Evolutionary conservation across 2,888 invertebrate genomes (phyloP), one percentile per base, ranked within the genome.

Genomic region (Drosophila anomelani): DNA sequence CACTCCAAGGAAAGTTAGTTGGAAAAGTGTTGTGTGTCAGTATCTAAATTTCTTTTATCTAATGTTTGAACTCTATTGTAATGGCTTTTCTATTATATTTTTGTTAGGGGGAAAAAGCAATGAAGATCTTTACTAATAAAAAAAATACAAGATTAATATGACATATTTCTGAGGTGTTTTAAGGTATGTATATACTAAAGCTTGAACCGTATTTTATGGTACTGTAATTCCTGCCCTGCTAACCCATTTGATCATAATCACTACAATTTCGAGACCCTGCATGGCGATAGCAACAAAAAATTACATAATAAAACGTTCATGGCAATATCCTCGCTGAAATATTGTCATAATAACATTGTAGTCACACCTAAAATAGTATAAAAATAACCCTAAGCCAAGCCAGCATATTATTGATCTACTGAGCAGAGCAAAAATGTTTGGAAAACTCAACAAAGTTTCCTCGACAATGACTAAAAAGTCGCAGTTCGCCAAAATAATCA

Each of bases 401-500:
- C 44, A 60, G 13, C 26, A 26, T 36, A 36, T 61, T 61, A 61
- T 66, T 44, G 55, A 67, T 68, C 55, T 39, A 55, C 34, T 47
- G 46, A 55, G 29, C 10, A 17, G 15, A 20, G 39, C 26, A 39
- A 56, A 56, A 68, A 61, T 58, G 17, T 49, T 34, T 36, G 26
- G 20, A 49, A 26, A 64, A 49, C 49, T 64, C 49, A 47, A 68
- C 67, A 47, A 26, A 39, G 69, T 68, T 68, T 49, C 8, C 47
- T 39, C 17, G 15, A 39, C 55, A 68, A 55, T 32, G 67, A 55
- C 44, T 41, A 66, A 68, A 55, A 66, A 49, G 34, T 60, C 44
- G 15, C 57, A 61, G 51, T 36, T 58, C 32, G 26, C 47, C 36
- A 49, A 61, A 56, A 53, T 56, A 53, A 13, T 41, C 44, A 43